phyloP scores from a whole-genome alignment of 2,888 invertebrate genomes.

The Linyphia triangularis region DNA sequence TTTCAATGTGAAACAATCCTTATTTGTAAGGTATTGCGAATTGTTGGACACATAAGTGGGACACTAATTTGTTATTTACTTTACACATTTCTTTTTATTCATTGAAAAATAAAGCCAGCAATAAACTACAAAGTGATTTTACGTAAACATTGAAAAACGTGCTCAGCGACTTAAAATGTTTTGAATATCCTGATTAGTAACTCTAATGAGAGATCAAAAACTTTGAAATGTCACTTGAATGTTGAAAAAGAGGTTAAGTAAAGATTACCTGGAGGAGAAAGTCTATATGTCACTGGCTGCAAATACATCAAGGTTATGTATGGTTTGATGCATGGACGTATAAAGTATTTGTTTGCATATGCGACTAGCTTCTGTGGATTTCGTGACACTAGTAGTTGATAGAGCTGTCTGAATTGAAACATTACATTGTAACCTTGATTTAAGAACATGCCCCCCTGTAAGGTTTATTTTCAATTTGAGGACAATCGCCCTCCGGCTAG shows the following conservation, averaged over 20 bases:
- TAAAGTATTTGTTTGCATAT: constrained; percentile 25
- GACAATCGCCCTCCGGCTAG: neutral
- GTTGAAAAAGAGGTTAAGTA: neutral
- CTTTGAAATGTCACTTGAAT: neutral
- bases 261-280: neutral
- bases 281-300: neutral
- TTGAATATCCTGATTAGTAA: neutral
- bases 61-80: neutral
- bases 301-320: constrained; percentile 4
- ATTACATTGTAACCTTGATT: constrained; percentile 55
- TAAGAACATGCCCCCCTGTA: constrained; percentile 47
- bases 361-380: neutral
- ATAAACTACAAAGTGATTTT: neutral
- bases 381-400: constrained; percentile 33
- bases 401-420: constrained; percentile 67
- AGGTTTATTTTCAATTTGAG: constrained; percentile 69
- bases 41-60: neutral
- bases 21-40: no score
- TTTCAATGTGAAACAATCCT: no score
- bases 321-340: neutral
- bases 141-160: neutral
- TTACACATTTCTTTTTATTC: neutral
- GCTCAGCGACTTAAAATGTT: neutral
- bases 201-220: neutral
- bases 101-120: neutral